Evolutionary conservation across 2,113 vertebrate genomes (phyloP).

Genomic region (Eidolon helvum): DNA sequence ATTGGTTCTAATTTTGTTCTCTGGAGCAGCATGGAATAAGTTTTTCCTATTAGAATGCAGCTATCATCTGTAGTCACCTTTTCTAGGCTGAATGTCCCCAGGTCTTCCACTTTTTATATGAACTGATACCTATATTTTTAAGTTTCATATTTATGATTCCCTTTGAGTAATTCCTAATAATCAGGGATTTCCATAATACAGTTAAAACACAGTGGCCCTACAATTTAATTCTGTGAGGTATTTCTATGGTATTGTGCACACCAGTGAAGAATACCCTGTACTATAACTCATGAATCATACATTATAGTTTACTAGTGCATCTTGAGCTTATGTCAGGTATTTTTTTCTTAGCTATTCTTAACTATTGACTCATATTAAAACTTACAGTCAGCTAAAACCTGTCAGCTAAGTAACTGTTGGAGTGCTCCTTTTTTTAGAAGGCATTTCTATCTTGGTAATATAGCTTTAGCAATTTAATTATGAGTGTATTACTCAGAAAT

Average conservation of each 20-base stretch:
- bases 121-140: slow-evolving; percentile 18
- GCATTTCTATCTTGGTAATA: slow-evolving; percentile 8
- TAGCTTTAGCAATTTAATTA: not conserved
- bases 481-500: slow-evolving; percentile 10
- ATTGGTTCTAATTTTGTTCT: slow-evolving; percentile 75
- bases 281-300: not conserved
- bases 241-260: not conserved
- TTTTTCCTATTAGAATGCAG: slow-evolving; percentile 68
- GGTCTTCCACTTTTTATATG: slow-evolving; percentile 15
- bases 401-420: not conserved
- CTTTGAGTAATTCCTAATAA: slow-evolving; percentile 21
- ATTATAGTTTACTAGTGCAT: not conserved
- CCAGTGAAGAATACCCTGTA: not conserved
- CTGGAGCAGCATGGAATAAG: slow-evolving; percentile 71
- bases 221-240: not conserved
- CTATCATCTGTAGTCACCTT: slow-evolving; percentile 46
- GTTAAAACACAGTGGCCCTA: slow-evolving; percentile 39
- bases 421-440: slow-evolving; percentile 22
- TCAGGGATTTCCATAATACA: slow-evolving; percentile 39
- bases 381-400: slow-evolving; percentile 19
- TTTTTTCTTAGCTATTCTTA: slow-evolving; percentile 36
- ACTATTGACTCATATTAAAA: slow-evolving; percentile 31
- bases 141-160: slow-evolving; percentile 42
- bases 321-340: not conserved
- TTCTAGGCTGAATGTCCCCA: slow-evolving; percentile 43